Conservation (phyloP, 2,797 vertebrate species). For the Gadopsis marmoratus region DNA sequence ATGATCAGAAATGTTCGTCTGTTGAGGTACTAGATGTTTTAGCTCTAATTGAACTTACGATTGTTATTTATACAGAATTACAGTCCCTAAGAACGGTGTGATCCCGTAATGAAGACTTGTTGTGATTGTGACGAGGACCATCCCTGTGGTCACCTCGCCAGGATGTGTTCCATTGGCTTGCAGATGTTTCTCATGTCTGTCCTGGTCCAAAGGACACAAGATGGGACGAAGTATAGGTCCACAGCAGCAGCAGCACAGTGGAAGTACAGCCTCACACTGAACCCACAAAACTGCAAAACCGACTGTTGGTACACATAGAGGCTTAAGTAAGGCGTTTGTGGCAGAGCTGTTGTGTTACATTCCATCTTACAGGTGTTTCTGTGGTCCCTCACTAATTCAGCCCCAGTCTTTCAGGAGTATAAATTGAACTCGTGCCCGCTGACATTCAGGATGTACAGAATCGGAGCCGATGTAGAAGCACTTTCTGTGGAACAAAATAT, state of each 20-base stretch:
- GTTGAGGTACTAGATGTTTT: not conserved
- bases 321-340: not conserved
- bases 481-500: not conserved
- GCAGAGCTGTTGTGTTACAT: not conserved
- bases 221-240: not conserved
- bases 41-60: not conserved
- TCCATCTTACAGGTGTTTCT: slow-evolving; percentile 16
- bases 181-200: not conserved
- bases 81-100: not conserved
- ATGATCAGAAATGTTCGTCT: not conserved
- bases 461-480: not conserved
- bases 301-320: not conserved
- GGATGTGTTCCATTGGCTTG: not conserved
- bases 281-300: not conserved
- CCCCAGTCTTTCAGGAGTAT: not conserved
- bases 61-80: not conserved
- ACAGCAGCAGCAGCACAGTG: not conserved
- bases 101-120: too few species aligned
- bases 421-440: not conserved
- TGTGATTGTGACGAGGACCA: not conserved
- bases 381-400: slow-evolving; percentile 9
- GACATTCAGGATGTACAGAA: not conserved
- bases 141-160: not conserved
- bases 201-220: not conserved
- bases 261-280: not conserved